Percentiles rank a stretch among this genome's conserved stretches.
Conservation (phyloP, 2,888 invertebrate genomes). For the Chrysolina americana region DNA sequence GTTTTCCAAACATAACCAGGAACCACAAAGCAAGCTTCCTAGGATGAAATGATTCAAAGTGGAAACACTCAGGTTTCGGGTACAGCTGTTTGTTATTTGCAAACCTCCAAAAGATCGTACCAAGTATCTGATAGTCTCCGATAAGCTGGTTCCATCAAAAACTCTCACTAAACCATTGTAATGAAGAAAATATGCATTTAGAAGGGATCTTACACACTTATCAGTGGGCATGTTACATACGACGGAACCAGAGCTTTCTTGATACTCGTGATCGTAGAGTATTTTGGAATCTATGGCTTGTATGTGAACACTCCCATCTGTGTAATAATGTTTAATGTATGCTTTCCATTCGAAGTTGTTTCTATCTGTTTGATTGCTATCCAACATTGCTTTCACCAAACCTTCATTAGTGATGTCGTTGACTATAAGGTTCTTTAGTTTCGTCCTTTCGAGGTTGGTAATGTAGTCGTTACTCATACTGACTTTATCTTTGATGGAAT, state of each 20-base stretch:
- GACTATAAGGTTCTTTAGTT: slow-evolving; percentile 68
- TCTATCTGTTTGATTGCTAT: slow-evolving; percentile 76
- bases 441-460: slow-evolving; percentile 53
- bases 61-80: slow-evolving; percentile 76
- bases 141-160: slow-evolving; percentile 87
- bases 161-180: slow-evolving; percentile 85
- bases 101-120: slow-evolving; percentile 81
- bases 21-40: slow-evolving; percentile 83
- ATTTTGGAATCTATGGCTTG: slow-evolving; percentile 83
- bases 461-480: slow-evolving; percentile 57
- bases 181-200: slow-evolving; percentile 85
- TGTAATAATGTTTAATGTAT: slow-evolving; percentile 82
- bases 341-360: slow-evolving; percentile 82
- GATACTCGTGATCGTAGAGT: slow-evolving; percentile 85
- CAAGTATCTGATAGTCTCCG: slow-evolving; percentile 90
- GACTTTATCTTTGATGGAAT: slow-evolving; percentile 47
- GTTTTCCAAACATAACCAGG: slow-evolving; percentile 90
- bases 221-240: slow-evolving; percentile 81
- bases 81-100: slow-evolving; percentile 83
- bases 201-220: slow-evolving; percentile 83
- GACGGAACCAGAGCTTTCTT: slow-evolving; percentile 82
- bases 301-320: slow-evolving; percentile 76
- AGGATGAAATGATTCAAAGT: slow-evolving; percentile 79
- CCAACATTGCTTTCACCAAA: slow-evolving; percentile 77
- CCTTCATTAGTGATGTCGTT: slow-evolving; percentile 75